These are phyloP conservation scores for Caenorhabditis doughertyi DNA, from an alignment of 2,888 invertebrate genomes.

Conservation along the genomic window DNA sequence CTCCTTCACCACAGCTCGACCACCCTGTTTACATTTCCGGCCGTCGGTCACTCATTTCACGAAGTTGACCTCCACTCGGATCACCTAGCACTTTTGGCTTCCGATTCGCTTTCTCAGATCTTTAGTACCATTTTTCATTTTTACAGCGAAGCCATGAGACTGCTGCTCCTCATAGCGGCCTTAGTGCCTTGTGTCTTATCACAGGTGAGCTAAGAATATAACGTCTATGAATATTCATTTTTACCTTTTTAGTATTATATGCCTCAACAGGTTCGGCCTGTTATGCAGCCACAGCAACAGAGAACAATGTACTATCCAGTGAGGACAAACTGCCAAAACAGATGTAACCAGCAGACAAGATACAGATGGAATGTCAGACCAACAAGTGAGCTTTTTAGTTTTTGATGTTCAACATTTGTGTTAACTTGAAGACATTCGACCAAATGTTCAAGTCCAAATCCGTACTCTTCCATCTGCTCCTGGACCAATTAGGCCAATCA, in stretches of 20 bases:
- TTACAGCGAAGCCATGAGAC: constrained; percentile 60
- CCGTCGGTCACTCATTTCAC: constrained; percentile 67
- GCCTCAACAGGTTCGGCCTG: constrained; percentile 51
- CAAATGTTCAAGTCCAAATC: constrained; percentile 67
- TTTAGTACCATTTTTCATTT: neutral
- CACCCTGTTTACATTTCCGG: constrained; percentile 67
- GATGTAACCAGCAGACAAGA: constrained; percentile 75
- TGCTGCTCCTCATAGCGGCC: constrained; percentile 66
- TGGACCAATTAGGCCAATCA: constrained; percentile 39
- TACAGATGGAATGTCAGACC: constrained; percentile 79
- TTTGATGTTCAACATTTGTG: neutral
- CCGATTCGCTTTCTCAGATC: constrained; percentile 11
- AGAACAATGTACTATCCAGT: constrained; percentile 78
- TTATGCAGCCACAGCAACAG: constrained; percentile 63
- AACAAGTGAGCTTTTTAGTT: constrained; percentile 59
- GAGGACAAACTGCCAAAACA: constrained; percentile 78
- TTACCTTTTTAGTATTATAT: constrained; percentile 49
- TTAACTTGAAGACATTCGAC: constrained; percentile 48
- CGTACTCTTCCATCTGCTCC: constrained; percentile 59
- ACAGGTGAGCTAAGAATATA: constrained; percentile 42
- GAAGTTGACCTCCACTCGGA: constrained; percentile 58
- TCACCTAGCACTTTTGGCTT: constrained; percentile 52
- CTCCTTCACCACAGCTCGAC: constrained; percentile 43
- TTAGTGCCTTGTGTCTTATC: constrained; percentile 54
- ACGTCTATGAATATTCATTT: neutral